Base-by-base conservation (phyloP, 2,888 invertebrate species). In the Mesoligia furuncula region DNA sequence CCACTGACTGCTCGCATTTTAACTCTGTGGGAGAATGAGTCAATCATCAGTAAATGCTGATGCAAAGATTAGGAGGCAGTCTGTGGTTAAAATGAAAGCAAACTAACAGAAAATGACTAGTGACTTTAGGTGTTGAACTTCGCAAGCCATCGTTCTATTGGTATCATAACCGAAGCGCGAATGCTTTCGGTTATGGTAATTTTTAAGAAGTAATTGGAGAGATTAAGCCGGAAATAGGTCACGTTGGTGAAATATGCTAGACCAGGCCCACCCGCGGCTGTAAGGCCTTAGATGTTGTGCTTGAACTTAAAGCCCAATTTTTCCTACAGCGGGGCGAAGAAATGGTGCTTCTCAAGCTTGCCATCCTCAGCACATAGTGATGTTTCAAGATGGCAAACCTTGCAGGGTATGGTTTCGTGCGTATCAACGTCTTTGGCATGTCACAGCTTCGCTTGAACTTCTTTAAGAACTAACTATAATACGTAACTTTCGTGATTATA, bases 1-100 rank as follows among this genome's bases (percentile, higher is more conserved):
- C 97, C 92, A 93, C 91, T 39, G 95, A 91, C 69, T 97, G 94
- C 89, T 97, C 97, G 87, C 95, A 97, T 94, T 95, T 97, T 48
- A 96, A 85, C 72, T 97, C 97, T 97, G 92, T 24, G 15, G 20
- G 24, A 67, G 27, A 67, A 42, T 27, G 61, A 11, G n/a, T 54
- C 15, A 20, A 0, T 57, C 54, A 2, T 54, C 54, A 54, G 54
- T 1, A 54, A 54, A 54, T 24, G 9, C 0, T 51, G 0, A 3
- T 24, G 24, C 27, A 27, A 15, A 27, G 9, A 9, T 9, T 20
- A 31, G 5, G 2, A 61, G 11, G 20, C 61, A 31, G 31, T 31
- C 31, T 5, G 0, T 11, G 27, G 17, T 17, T 17, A 59, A 8
- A 59, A 59, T 27, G 3, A 15, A 4, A 15, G 15, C 11, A 48